Percentiles rank a stretch among this genome's conserved stretches.
Conservation (phyloP, 1,140 invertebrate genomes). For the Drosophila sulfurigaster region DNA sequence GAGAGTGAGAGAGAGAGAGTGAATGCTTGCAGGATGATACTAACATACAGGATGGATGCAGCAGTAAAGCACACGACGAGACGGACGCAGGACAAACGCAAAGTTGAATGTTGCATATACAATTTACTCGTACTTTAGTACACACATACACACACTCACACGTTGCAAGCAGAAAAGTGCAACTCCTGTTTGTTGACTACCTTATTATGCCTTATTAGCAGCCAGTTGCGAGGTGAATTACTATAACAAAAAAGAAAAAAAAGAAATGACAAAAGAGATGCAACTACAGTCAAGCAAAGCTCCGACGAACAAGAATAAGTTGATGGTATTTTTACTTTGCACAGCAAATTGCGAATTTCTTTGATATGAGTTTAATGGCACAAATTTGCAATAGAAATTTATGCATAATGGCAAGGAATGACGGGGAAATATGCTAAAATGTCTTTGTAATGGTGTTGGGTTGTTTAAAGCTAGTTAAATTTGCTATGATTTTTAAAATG, state of each 20-base stretch:
- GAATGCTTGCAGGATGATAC: constrained; percentile 18
- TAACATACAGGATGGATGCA: constrained; percentile 29
- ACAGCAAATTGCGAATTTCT: too few species aligned
- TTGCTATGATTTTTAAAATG: too few species aligned
- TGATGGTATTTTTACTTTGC: neutral
- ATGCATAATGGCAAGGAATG: too few species aligned
- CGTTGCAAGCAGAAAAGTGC: constrained; percentile 15
- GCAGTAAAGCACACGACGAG: constrained; percentile 29
- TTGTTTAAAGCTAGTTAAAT: too few species aligned
- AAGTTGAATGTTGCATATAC: constrained; percentile 47
- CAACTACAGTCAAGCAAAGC: neutral
- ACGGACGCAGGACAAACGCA: constrained; percentile 50
- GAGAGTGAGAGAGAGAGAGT: constrained; percentile 7
- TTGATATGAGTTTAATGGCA: too few species aligned
- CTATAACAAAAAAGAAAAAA: constrained; percentile 2
- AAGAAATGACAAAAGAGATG: neutral
- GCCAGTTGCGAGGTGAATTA: constrained; percentile 33
- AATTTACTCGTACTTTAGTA: neutral
- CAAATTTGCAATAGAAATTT: too few species aligned
- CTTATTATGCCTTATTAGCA: constrained; percentile 68
- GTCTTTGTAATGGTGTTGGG: too few species aligned
- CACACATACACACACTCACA: too few species aligned
- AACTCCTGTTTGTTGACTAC: constrained; percentile 64
- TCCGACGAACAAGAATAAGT: neutral
- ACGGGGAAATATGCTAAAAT: too few species aligned